These are phyloP conservation scores for Periparus ater DNA, from an alignment of 2,797 vertebrate genomes.

Conservation along the genomic window DNA sequence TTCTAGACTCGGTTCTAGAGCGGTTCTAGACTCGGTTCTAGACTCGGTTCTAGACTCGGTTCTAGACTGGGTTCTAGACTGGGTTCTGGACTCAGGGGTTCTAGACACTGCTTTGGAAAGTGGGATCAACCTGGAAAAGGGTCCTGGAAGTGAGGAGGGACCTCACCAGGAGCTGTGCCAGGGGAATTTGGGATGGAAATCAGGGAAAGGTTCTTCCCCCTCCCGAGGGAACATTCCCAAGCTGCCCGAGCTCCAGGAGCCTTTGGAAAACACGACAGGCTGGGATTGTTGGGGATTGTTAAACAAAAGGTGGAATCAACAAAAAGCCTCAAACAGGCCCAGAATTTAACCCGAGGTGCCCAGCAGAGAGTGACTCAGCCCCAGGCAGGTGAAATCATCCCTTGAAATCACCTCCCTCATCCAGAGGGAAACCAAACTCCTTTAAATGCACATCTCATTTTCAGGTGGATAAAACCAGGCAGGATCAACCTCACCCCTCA, in stretches of 20 bases:
- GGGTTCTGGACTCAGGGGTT: no score
- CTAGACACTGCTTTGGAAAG: neutral
- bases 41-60: no score
- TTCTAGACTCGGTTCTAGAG: no score
- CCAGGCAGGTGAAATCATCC: neutral
- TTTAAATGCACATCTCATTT: neutral
- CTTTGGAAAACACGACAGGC: rapidly evolving
- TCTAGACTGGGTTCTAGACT: no score
- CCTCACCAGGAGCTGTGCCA: neutral
- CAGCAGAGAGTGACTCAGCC: neutral
- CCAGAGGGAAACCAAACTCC: neutral
- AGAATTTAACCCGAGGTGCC: neutral
- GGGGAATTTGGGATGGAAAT: neutral
- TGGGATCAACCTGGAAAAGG: neutral
- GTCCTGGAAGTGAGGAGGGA: neutral
- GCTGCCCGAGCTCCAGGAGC: neutral
- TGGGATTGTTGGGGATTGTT: neutral
- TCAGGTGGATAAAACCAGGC: neutral
- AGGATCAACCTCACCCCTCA: neutral
- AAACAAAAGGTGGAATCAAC: neutral
- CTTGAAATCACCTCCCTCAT: neutral
- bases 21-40: no score
- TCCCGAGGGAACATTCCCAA: neutral
- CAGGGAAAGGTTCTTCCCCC: neutral
- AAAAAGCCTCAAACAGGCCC: neutral